Percentiles rank a stretch among this genome's conserved stretches.
Evolutionary conservation across 2,888 invertebrate species (phyloP).

Genomic region (Chrysolina americana): DNA sequence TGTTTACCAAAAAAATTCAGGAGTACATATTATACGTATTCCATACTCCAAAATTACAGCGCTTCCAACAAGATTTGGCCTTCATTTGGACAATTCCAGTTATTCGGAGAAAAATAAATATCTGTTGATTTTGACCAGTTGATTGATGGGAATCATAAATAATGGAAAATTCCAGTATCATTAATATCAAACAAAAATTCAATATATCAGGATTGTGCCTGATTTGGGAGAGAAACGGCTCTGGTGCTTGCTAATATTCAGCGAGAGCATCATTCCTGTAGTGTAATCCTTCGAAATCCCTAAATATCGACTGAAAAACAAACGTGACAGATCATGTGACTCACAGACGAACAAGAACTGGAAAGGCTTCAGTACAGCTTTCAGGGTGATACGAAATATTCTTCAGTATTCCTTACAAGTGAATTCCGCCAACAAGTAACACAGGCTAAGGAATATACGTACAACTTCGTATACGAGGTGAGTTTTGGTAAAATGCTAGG

Average conservation of each 20-base stretch:
- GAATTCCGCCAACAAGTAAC: background rate
- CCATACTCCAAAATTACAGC: too few relatives aligned
- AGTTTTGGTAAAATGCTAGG: background rate
- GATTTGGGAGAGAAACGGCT: background rate
- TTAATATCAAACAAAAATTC: too few relatives aligned
- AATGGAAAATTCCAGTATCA: too few relatives aligned
- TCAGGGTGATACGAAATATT: slow-evolving; percentile 22
- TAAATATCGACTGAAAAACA: slow-evolving; percentile 43
- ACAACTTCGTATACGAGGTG: background rate
- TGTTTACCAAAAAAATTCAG: too few relatives aligned
- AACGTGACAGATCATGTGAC: slow-evolving; percentile 48
- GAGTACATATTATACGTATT: too few relatives aligned
- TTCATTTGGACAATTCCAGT: too few relatives aligned
- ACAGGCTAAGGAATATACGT: background rate
- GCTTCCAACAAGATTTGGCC: too few relatives aligned
- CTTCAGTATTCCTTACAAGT: slow-evolving; percentile 21
- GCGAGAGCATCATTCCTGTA: slow-evolving; percentile 36
- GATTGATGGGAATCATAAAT: too few relatives aligned
- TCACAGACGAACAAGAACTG: slow-evolving; percentile 30
- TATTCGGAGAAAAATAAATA: too few relatives aligned
- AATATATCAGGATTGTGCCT: too few relatives aligned
- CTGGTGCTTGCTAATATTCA: slow-evolving; percentile 13
- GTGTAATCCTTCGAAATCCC: slow-evolving; percentile 42
- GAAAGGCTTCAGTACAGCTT: slow-evolving; percentile 41
- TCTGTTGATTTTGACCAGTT: too few relatives aligned